Conservation (phyloP, 2,113 vertebrate species). For the Gila orcuttii region DNA sequence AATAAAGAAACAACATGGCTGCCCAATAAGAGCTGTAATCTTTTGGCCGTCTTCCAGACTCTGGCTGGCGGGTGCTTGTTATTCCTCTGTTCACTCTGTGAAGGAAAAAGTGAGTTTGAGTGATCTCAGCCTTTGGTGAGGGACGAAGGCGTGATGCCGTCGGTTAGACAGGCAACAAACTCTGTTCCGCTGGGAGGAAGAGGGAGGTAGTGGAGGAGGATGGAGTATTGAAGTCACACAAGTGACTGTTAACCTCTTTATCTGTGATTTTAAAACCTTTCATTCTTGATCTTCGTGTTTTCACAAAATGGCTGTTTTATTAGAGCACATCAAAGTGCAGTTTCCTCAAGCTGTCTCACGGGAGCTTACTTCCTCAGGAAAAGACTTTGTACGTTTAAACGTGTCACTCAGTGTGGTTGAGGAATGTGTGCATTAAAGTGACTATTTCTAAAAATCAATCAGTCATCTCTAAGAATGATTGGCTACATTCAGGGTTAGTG, state of each 20-base stretch:
- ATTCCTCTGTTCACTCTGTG: slow-evolving; percentile 44
- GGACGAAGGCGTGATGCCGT: slow-evolving; percentile 59
- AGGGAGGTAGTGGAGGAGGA: slow-evolving; percentile 43
- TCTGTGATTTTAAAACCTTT: slow-evolving; percentile 65
- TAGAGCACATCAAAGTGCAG: slow-evolving; percentile 43
- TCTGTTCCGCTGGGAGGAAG: slow-evolving; percentile 59
- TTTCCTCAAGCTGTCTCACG: slow-evolving; percentile 33
- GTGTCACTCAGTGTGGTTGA: neutral
- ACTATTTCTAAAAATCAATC: neutral
- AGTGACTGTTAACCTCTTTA: slow-evolving; percentile 61
- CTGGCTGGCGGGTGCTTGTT: slow-evolving; percentile 51
- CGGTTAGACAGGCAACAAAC: slow-evolving; percentile 51
- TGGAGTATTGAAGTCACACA: slow-evolving; percentile 39
- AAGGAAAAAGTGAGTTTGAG: slow-evolving; percentile 58
- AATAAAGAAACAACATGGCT: slow-evolving; percentile 59
- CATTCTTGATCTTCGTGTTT: slow-evolving; percentile 47
- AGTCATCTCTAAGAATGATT: neutral
- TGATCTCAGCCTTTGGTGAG: slow-evolving; percentile 35
- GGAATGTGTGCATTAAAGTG: slow-evolving; percentile 32
- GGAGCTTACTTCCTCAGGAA: slow-evolving; percentile 54
- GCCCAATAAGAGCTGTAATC: slow-evolving; percentile 57
- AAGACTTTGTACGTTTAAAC: slow-evolving; percentile 43
- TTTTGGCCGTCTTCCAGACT: slow-evolving; percentile 60
- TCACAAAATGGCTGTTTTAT: slow-evolving; percentile 43
- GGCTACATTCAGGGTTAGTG: neutral